Base-by-base conservation (phyloP, 1,140 invertebrate species). In the Neocloeon triangulifer region DNA sequence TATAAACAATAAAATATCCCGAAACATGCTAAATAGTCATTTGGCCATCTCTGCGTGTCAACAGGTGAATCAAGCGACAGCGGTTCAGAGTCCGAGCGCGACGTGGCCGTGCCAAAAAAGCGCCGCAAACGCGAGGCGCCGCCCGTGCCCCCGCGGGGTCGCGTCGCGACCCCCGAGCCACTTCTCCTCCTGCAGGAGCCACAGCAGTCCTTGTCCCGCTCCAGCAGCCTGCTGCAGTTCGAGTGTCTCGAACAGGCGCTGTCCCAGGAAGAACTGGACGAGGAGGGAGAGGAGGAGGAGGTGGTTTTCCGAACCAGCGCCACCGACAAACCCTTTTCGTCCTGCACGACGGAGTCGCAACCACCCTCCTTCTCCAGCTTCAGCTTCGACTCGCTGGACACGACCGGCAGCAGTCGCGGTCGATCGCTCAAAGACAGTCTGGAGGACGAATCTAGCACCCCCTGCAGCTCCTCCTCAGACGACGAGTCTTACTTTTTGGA, bases 171-270 rank as follows among this genome's bases (percentile, higher is more conserved):
- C 46, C 5, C 34, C 35, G 15, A 48, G 44, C 21, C 20, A 7
- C 33, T 12, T 2, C 21, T 2, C 25, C 25, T 27, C 28, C 1
- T 49, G 19, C 25, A 37, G 18, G 30, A 21, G 17, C 37, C 32
- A 2, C 19, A 15, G 17, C 21, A 19, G 12, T 35, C 32, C 4
- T 16, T 39, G 49, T 66, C 42, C 47, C 61, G 76, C 27, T 76
- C 74, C 16, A 75, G 71, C 23, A 78, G 73, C 32, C 54, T 82
- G 17, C 55, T 79, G 16, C 76, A 80, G 48, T 82, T 82, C 47
- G 77, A 81, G 48, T 75, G 66, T 0, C 51, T 81, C 30, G 73
- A 77, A 42, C 61, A 68, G 37, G 71, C 69, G 54, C 25, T 28
- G 34, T 32, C 5, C 13, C 7, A 14, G 9, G 20, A 33, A 21